Conservation (phyloP, 2,797 vertebrate species). For the Allobates femoralis region DNA sequence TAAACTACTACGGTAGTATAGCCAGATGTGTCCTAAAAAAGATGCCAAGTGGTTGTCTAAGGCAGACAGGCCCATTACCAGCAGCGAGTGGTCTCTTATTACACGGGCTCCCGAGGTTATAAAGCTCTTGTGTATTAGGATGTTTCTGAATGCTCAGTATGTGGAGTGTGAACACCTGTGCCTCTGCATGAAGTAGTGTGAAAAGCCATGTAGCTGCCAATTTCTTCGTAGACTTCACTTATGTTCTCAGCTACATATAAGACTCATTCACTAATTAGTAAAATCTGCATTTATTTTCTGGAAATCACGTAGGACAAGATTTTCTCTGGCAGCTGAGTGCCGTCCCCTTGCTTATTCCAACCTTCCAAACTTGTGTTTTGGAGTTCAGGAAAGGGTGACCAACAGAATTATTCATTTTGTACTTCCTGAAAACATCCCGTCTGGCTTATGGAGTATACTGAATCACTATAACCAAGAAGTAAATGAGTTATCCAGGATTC, state of each 20-base stretch:
- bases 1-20: background rate
- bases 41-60: background rate
- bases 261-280: conserved; percentile 21
- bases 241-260: conserved; percentile 18
- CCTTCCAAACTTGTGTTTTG: conserved; percentile 64
- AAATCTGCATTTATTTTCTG: conserved; percentile 45
- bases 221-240: conserved; percentile 24
- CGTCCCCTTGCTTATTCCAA: conserved; percentile 64
- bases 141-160: background rate
- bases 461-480: conserved; percentile 33
- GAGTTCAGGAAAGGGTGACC: conserved; percentile 66
- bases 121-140: background rate
- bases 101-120: background rate
- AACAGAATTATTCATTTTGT: conserved; percentile 68
- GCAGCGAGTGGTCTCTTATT: background rate
- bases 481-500: conserved; percentile 8
- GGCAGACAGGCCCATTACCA: background rate
- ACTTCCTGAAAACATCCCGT: conserved; percentile 56
- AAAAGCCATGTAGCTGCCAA: background rate
- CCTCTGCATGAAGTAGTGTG: background rate
- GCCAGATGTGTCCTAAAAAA: background rate
- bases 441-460: conserved; percentile 10
- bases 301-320: conserved; percentile 58
- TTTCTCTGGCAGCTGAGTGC: conserved; percentile 55
- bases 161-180: conserved; percentile 19